Evolutionary conservation across 2,888 invertebrate species (phyloP).

Genomic region (Metallyticus violacea): DNA sequence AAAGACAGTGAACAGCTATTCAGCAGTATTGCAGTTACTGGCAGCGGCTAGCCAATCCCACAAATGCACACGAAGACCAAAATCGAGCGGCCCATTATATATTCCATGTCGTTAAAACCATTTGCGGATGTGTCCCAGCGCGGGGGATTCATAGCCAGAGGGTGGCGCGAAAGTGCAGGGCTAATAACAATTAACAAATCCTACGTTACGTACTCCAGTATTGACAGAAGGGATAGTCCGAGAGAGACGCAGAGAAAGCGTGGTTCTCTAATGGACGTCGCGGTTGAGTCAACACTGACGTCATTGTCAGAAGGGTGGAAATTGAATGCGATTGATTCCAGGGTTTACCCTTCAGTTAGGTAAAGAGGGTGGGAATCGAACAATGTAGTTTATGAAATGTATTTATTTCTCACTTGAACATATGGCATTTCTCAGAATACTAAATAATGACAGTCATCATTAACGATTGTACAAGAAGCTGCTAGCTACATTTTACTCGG

Average conservation of each 20-base stretch:
- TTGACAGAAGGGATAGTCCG: neutral
- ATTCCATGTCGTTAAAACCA: too few relatives aligned
- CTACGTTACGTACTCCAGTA: neutral
- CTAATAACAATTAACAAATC: neutral
- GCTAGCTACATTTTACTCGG: too few relatives aligned
- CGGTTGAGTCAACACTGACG: neutral
- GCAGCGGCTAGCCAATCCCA: too few relatives aligned
- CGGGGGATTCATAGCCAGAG: neutral
- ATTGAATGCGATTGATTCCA: neutral
- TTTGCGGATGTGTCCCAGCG: too few relatives aligned
- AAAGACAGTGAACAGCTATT: too few relatives aligned
- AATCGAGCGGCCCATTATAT: too few relatives aligned
- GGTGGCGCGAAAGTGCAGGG: neutral
- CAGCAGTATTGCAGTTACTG: too few relatives aligned
- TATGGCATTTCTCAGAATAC: too few relatives aligned
- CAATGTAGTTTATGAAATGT: neutral
- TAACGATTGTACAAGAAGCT: too few relatives aligned
- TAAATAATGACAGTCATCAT: too few relatives aligned
- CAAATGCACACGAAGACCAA: too few relatives aligned
- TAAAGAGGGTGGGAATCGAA: neutral
- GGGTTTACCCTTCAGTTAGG: neutral
- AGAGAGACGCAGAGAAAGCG: neutral
- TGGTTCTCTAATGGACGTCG: neutral
- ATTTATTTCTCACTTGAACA: neutral
- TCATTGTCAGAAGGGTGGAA: neutral